Evolutionary conservation across 2,888 invertebrate genomes (phyloP), one percentile per base, ranked within the genome.

Genomic region (Anthophora plumipes): DNA sequence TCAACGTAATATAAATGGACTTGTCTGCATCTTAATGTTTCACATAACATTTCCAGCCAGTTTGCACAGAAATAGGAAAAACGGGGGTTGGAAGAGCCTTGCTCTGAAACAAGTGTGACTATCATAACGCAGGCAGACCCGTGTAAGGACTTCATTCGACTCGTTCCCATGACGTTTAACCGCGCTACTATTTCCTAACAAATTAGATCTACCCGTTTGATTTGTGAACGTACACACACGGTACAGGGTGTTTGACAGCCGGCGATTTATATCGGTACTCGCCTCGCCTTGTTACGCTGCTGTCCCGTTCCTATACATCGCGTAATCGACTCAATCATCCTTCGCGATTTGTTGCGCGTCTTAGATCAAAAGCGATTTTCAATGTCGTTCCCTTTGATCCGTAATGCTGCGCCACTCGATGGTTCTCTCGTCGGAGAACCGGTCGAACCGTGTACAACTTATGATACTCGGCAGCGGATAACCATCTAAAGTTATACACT

Each of bases 321-420:
- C 67, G 63, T 82, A 84, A 84, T 84, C 84, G 84, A 78, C 81
- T 84, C 81, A 70, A 77, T 84, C 77, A 76, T 80, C 73, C 69
- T 43, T 71, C 48, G 41, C 68, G 68, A 84, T 84, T 84, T 71
- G 76, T 64, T 66, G 67, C 71, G 41, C 48, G 74, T 69, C 77
- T 70, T 50, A 52, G 59, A 69, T 69, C 72, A 31, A 57, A 70
- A 46, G 68, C 61, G 60, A 71, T 69, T 46, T 72, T 55, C 71
- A 73, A 55, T 74, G 80, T 69, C 70, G 67, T 68, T 80, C 39
- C 39, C 67, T 64, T 69, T 78, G 73, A 74, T 59, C 59, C 37
- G 41, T 43, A n/a, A n/a, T 14, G 5, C 14, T 17, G 17, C 20
- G 39, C 48, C 25, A 39, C 31, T n/a, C 43, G 55, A 11, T 12